Percentiles rank a stretch among this genome's conserved stretches.
These are phyloP conservation scores for Hirtodrosophila alboralis DNA, from an alignment of 2,888 invertebrate species.

Conservation along the genomic window DNA sequence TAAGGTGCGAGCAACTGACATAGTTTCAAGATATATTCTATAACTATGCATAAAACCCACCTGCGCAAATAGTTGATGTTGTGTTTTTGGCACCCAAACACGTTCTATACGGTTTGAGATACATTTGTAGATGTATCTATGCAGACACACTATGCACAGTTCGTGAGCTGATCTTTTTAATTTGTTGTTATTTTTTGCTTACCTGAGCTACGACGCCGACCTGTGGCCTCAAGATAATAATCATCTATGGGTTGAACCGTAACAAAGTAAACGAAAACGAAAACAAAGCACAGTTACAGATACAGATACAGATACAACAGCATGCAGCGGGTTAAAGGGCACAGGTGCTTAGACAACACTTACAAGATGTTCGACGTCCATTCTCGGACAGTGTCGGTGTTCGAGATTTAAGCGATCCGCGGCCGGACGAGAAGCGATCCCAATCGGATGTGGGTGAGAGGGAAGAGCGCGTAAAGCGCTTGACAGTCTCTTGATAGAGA, in stretches of 20 bases:
- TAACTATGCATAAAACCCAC: constrained; percentile 50
- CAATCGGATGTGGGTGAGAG: constrained; percentile 81
- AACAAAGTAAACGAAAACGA: constrained; percentile 46
- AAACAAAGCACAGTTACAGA: constrained; percentile 53
- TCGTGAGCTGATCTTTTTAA: constrained; percentile 37
- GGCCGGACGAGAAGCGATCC: constrained; percentile 75
- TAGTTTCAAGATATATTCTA: constrained; percentile 56
- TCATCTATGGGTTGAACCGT: constrained; percentile 67
- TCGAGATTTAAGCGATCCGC: constrained; percentile 68
- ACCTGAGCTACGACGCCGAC: constrained; percentile 84
- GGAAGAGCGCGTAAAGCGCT: constrained; percentile 82
- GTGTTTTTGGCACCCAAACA: constrained; percentile 25
- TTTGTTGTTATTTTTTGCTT: too few species aligned
- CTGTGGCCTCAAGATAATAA: constrained; percentile 83
- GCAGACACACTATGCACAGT: constrained; percentile 10
- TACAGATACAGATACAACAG: constrained; percentile 25
- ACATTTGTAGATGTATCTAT: constrained; percentile 6
- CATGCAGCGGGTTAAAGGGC: constrained; percentile 35
- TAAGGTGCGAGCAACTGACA: constrained; percentile 80
- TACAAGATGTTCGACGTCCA: constrained; percentile 80
- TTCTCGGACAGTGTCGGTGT: constrained; percentile 66
- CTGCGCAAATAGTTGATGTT: constrained; percentile 74
- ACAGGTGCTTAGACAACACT: constrained; percentile 43
- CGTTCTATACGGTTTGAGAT: constrained; percentile 17
- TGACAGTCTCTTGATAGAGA: constrained; percentile 82